Conservation (phyloP, 2,113 vertebrate species). For the Laticauda colubrina region DNA sequence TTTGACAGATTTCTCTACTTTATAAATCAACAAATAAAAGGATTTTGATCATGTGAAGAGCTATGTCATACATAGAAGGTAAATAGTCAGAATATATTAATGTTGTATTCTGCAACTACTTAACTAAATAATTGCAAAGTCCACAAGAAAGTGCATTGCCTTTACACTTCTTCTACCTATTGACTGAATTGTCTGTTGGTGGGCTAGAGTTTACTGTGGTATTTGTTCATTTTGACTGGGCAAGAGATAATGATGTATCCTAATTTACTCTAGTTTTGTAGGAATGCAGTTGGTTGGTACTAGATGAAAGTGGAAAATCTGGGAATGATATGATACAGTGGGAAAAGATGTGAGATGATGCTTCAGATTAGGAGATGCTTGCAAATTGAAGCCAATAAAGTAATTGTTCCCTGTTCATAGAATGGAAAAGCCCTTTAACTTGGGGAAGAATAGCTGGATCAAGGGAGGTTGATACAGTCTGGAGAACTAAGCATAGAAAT, state of each 20-base stretch:
- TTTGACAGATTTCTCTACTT: neutral
- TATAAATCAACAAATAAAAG: constrained; percentile 4
- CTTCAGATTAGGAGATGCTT: neutral
- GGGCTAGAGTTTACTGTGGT: neutral
- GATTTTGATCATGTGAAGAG: neutral
- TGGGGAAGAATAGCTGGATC: neutral
- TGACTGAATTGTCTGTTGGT: neutral
- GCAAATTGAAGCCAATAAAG: neutral
- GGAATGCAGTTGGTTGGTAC: neutral
- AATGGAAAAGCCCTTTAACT: neutral
- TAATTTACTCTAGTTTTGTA: neutral
- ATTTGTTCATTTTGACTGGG: neutral
- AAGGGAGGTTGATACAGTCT: neutral
- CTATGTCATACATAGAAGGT: neutral
- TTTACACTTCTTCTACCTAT: rapidly evolving
- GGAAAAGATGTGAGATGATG: neutral
- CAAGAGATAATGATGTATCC: neutral
- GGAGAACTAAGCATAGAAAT: neutral
- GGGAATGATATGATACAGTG: neutral
- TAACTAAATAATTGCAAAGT: neutral
- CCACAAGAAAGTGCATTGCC: neutral
- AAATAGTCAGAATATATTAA: neutral
- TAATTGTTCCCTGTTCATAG: neutral
- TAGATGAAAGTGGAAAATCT: neutral
- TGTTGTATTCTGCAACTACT: neutral